Evolutionary conservation across 2,797 vertebrate species (phyloP), one percentile per base, ranked within the genome.

Genomic region (Siniperca obscura): DNA sequence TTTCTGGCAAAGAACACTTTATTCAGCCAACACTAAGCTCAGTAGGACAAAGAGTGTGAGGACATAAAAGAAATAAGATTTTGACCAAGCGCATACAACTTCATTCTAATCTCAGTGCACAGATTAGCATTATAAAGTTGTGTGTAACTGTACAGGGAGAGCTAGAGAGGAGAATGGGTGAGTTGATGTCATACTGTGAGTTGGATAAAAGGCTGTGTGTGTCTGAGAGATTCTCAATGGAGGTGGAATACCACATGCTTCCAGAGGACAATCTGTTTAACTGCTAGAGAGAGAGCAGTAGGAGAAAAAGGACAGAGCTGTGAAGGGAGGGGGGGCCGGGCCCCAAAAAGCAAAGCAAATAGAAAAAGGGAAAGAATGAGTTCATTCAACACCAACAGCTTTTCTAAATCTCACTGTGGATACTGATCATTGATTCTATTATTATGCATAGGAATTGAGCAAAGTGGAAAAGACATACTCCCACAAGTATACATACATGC

Each of bases 171-270:
- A 70, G 56, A 62, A 78, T 27, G 78, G 74, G 38, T 50, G 80
- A 78, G 68, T 44, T 70, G 66, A 76, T 84, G 78, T 87, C 76
- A 86, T 5, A 55, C 85, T 79, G 86, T 82, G 86, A 87, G 77
- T 74, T 82, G 78, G 62, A 83, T 86, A 44, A 86, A 90, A 87
- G 83, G 69, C 56, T 74, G 78, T 78, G 76, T 81, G 79, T 81
- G 67, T 88, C 81, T 87, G 80, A 91, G 85, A 89, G 87, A 87
- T 91, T 81, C 71, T 93, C 89, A 89, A 87, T 90, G 69, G 86
- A 93, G 78, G 87, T 89, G 87, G 84, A 89, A 91, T 84, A 88
- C 83, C 82, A 90, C 87, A 88, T 72, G 81, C 86, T 80, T 89
- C 82, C 90, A 90, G 78, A 89, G 81, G 82, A 77, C 77, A 83